Evolutionary conservation across 2,888 invertebrate species (phyloP), one percentile per base, ranked within the genome.

Genomic region (Arctia plantaginis): DNA sequence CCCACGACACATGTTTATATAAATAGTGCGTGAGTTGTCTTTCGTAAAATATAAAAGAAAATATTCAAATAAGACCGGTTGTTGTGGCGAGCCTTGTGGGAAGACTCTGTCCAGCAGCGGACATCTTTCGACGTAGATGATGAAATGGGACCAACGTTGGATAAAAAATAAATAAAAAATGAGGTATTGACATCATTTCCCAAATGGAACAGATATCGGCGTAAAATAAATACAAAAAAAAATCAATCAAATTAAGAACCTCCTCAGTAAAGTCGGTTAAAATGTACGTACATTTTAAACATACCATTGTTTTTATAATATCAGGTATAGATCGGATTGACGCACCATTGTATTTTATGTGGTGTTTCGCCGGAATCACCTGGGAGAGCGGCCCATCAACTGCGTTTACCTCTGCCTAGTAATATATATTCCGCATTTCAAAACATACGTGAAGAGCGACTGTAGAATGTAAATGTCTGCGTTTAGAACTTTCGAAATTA

Each of bases 351-450:
- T 85, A 78, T 71, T 81, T 81, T 81, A 81, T 85, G 78, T 59
- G 64, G 71, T 79, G 74, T 77, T 78, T 80, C 73, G 72, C 65
- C 20, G 69, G 73, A 77, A 80, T 81, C 78, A 80, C 77, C 76
- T 84, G 77, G 8, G 27, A 41, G 51, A 47, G n/a, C 39, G 41
- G 71, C 78, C 44, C 74, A 80, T 84, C 85, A 82, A 73, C 27
- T 66, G 35, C 77, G 85, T 84, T 85, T 85, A 85, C 84, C 69
- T 69, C 69, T 59, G 44, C 70, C 30, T 47, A 59, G 72, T 78
- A 77, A 82, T 85, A 82, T 80, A 85, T 85, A 80, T 76, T 69
- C 41, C 41, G 77, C 55, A 77, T 78, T 82, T 85, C 85, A 85
- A 85, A 85, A 85, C 86, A 85, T 80, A 80, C 78, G 79, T 73